Evolutionary conservation across 2,888 invertebrate genomes (phyloP).

Genomic region (Dasypogon diadema): DNA sequence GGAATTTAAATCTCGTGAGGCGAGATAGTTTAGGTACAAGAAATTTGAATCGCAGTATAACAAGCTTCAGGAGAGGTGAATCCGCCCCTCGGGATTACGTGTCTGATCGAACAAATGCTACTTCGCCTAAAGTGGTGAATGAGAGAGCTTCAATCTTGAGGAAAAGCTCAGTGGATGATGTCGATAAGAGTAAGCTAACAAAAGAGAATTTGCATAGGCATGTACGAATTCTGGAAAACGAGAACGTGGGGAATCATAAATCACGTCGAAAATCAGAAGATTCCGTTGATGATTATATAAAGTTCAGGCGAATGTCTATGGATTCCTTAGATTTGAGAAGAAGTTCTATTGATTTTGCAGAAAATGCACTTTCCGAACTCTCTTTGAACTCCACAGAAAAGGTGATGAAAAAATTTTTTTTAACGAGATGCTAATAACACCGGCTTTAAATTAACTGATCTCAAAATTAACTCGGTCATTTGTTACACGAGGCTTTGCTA

Average conservation of each 20-base stretch:
- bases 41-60: constrained; percentile 14
- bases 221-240: constrained; percentile 55
- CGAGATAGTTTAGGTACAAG: constrained; percentile 57
- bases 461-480: constrained; percentile 34
- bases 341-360: constrained; percentile 38
- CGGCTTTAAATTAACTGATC: constrained; percentile 31
- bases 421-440: constrained; percentile 12
- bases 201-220: constrained; percentile 56
- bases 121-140: constrained; percentile 2
- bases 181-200: constrained; percentile 48
- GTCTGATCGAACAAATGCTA: not conserved
- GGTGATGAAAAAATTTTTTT: constrained; percentile 36
- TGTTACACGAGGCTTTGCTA: constrained; percentile 4
- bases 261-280: constrained; percentile 44
- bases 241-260: constrained; percentile 31
- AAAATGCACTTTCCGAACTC: constrained; percentile 7
- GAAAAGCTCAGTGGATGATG: constrained; percentile 37
- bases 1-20: constrained; percentile 56
- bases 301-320: constrained; percentile 55
- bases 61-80: constrained; percentile 7
- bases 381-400: constrained; percentile 8
- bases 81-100: constrained; percentile 54
- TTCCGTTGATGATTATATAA: constrained; percentile 24
- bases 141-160: constrained; percentile 33
- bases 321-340: constrained; percentile 55